Conservation (phyloP, 2,888 invertebrate species). For the Pyrgus malvae region DNA sequence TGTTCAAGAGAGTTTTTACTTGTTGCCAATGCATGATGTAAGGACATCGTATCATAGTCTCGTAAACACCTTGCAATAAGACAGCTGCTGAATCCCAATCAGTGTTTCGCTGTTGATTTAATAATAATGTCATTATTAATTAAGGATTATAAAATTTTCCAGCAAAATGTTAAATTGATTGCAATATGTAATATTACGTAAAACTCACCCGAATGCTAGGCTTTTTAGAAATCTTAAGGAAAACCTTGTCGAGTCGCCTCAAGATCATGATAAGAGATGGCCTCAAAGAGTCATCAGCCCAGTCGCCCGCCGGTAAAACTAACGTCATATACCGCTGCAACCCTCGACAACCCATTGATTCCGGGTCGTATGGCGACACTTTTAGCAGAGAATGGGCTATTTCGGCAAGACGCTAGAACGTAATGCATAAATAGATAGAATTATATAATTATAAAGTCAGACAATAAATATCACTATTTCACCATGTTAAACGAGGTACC, state of each 20-base stretch:
- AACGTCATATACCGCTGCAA: slow-evolving; percentile 95
- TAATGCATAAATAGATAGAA: no score
- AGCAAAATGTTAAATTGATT: no score
- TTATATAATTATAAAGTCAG: no score
- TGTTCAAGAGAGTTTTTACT: slow-evolving; percentile 92
- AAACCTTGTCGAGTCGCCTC: slow-evolving; percentile 96
- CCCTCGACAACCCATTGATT: slow-evolving; percentile 97
- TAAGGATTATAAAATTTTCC: no score
- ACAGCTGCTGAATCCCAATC: slow-evolving; percentile 99
- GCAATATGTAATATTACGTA: no score
- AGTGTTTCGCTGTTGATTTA: slow-evolving; percentile 93
- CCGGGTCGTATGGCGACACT: slow-evolving; percentile 98
- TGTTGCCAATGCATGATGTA: slow-evolving; percentile 98
- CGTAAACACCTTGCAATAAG: slow-evolving; percentile 95
- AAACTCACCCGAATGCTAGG: slow-evolving; percentile 89
- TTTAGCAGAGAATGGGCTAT: slow-evolving; percentile 98
- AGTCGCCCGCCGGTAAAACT: slow-evolving; percentile 96
- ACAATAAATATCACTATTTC: no score
- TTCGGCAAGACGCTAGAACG: slow-evolving; percentile 92
- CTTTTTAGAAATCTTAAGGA: slow-evolving; percentile 98
- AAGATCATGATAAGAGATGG: slow-evolving; percentile 96
- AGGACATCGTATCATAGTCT: slow-evolving; percentile 95
- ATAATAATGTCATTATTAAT: slow-evolving; percentile 29
- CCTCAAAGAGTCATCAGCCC: slow-evolving; percentile 95
- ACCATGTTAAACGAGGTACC: no score